Evolutionary conservation across 2,797 vertebrate genomes (phyloP).

Genomic region (Austrolebias charrua): DNA sequence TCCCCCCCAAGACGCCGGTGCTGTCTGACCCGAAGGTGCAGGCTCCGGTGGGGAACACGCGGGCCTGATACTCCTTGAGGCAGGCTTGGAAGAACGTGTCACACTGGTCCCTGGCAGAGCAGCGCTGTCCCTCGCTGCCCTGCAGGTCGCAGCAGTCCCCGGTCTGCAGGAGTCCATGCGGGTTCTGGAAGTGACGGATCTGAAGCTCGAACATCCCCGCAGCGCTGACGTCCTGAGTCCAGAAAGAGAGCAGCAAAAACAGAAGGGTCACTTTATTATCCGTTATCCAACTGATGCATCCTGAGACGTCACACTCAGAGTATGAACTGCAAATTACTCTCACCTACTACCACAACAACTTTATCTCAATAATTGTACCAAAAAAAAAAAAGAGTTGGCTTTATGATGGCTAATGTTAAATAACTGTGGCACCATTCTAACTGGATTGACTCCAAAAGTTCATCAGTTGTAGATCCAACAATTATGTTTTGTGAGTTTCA

Average conservation of each 20-base stretch:
- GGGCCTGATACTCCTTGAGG: constrained; percentile 85
- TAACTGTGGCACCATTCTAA: too few relatives aligned
- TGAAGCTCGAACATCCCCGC: constrained; percentile 83
- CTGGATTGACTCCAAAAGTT: too few relatives aligned
- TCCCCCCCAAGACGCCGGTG: constrained; percentile 80
- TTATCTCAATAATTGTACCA: too few relatives aligned
- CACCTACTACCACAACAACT: too few relatives aligned
- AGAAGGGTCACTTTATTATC: background rate
- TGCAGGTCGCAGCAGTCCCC: constrained; percentile 81
- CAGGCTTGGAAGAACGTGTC: constrained; percentile 82
- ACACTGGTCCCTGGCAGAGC: constrained; percentile 77
- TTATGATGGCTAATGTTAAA: too few relatives aligned
- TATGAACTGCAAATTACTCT: too few relatives aligned
- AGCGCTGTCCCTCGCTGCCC: constrained; percentile 63
- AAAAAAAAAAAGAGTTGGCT: too few relatives aligned
- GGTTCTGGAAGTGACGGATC: constrained; percentile 80
- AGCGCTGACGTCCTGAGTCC: constrained; percentile 63
- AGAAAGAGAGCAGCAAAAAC: constrained; percentile 8
- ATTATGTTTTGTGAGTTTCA: too few relatives aligned
- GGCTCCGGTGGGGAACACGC: constrained; percentile 70
- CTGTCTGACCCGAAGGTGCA: constrained; percentile 79
- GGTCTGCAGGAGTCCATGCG: constrained; percentile 72
- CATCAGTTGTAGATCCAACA: too few relatives aligned
- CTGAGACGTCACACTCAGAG: too few relatives aligned
- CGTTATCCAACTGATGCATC: background rate